Conservation (phyloP, 2,888 invertebrate genomes). For the Eurytoma adleriae region DNA sequence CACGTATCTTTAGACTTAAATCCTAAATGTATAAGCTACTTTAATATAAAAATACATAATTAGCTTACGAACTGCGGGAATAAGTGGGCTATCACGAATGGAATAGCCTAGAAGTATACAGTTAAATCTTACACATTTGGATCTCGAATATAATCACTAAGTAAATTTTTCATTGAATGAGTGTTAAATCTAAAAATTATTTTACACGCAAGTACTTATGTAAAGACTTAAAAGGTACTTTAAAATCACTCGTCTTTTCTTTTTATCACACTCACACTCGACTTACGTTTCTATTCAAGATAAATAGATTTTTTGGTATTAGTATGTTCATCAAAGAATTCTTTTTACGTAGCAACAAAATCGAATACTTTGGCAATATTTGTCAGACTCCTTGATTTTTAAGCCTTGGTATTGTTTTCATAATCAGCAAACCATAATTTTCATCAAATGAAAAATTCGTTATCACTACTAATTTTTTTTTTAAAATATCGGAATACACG, state of each 20-base stretch:
- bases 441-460: constrained; percentile 12
- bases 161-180: constrained; percentile 66
- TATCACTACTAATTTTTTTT: not conserved
- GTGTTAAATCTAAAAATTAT: constrained; percentile 69
- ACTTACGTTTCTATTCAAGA: constrained; percentile 59
- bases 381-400: constrained; percentile 74
- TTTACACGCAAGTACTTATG: constrained; percentile 68
- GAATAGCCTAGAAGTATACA: constrained; percentile 69
- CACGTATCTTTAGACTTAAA: constrained; percentile 63
- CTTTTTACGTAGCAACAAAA: constrained; percentile 56
- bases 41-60: constrained; percentile 77
- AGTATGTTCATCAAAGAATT: constrained; percentile 52
- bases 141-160: constrained; percentile 60
- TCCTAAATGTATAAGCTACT: constrained; percentile 72
- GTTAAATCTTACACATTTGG: constrained; percentile 71
- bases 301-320: constrained; percentile 65
- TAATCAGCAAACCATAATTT: constrained; percentile 11
- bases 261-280: constrained; percentile 60
- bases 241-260: constrained; percentile 63
- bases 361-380: constrained; percentile 74
- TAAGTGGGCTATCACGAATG: constrained; percentile 70
- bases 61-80: constrained; percentile 75
- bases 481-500: constrained; percentile 11
- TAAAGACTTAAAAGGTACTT: constrained; percentile 61
- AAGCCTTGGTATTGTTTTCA: constrained; percentile 66